phyloP scores from a whole-genome alignment of 2,888 invertebrate genomes.

The Hirtodrosophila cameraria region DNA sequence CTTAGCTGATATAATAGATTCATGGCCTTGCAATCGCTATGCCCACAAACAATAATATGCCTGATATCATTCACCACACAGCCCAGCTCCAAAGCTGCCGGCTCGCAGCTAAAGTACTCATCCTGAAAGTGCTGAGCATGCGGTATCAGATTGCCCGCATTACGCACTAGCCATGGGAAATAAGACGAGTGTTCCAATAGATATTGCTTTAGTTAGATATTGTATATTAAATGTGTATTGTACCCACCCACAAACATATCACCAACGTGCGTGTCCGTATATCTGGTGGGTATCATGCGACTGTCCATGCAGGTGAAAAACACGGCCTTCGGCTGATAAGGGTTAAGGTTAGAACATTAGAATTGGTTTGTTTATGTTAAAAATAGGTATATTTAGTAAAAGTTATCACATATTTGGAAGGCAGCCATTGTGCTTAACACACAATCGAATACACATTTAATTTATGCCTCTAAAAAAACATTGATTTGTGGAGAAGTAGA shows the following conservation, averaged over 20 bases:
- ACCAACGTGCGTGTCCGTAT: slow-evolving; percentile 97
- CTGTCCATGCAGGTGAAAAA: slow-evolving; percentile 99
- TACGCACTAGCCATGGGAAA: slow-evolving; percentile 90
- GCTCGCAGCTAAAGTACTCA: slow-evolving; percentile 96
- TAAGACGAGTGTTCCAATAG: slow-evolving; percentile 26
- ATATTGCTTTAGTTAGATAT: slow-evolving; percentile 5
- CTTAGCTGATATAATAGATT: slow-evolving; percentile 93
- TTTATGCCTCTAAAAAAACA: too few species aligned
- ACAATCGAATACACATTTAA: slow-evolving; percentile 5
- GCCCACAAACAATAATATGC: slow-evolving; percentile 97
- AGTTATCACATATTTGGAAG: slow-evolving; percentile 50
- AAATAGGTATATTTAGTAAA: slow-evolving; percentile 22
- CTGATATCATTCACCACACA: slow-evolving; percentile 95
- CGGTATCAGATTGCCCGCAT: slow-evolving; percentile 98
- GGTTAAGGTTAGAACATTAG: slow-evolving; percentile 36
- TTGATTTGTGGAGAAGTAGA: too few species aligned
- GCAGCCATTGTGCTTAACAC: slow-evolving; percentile 49
- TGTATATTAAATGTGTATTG: slow-evolving; percentile 31
- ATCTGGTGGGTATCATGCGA: slow-evolving; percentile 97
- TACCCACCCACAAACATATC: slow-evolving; percentile 97
- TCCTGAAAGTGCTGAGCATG: slow-evolving; percentile 94
- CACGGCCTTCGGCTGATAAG: slow-evolving; percentile 95
- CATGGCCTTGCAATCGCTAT: slow-evolving; percentile 99
- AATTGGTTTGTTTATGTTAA: slow-evolving; percentile 3
- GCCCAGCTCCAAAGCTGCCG: slow-evolving; percentile 97